A percentile compares a stretch with the other conserved stretches of the same genome.
phyloP scores from a whole-genome alignment of 2,113 vertebrate genomes.

The Reinhardtius hippoglossoides region DNA sequence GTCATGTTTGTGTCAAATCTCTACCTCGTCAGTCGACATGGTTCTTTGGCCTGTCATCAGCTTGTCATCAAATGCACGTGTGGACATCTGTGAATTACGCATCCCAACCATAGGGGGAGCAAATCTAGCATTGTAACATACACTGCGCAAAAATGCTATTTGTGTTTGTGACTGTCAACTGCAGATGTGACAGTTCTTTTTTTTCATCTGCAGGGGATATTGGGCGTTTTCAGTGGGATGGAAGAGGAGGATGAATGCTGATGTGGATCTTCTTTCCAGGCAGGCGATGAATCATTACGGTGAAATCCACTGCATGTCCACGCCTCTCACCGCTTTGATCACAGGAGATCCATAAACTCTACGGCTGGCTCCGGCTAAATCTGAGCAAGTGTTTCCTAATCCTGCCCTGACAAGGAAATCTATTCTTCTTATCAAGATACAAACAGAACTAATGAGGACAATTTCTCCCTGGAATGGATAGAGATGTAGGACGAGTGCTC shows the following conservation, averaged over 20 bases:
- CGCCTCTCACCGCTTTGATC: conserved; percentile 70
- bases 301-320: conserved; percentile 52
- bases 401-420: conserved; percentile 59
- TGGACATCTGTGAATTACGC: no score
- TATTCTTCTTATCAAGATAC: conserved; percentile 39
- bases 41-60: no score
- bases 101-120: no score
- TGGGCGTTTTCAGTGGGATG: conserved; percentile 2
- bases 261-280: conserved; percentile 45
- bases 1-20: no score
- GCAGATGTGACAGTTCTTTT: neutral
- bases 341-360: conserved; percentile 60
- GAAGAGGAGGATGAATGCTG: conserved; percentile 12
- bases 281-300: conserved; percentile 53
- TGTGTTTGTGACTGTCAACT: conserved; percentile 11
- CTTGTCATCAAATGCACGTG: no score
- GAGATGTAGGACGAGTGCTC: neutral
- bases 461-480: neutral
- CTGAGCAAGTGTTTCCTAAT: conserved; percentile 72
- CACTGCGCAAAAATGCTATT: no score
- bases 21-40: no score
- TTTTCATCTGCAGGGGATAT: neutral
- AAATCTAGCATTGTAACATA: no score
- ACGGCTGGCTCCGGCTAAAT: conserved; percentile 55
- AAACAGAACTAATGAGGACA: conserved; percentile 8